phyloP scores from a whole-genome alignment of 2,888 invertebrate species.

The Parnassius mnemosyne region DNA sequence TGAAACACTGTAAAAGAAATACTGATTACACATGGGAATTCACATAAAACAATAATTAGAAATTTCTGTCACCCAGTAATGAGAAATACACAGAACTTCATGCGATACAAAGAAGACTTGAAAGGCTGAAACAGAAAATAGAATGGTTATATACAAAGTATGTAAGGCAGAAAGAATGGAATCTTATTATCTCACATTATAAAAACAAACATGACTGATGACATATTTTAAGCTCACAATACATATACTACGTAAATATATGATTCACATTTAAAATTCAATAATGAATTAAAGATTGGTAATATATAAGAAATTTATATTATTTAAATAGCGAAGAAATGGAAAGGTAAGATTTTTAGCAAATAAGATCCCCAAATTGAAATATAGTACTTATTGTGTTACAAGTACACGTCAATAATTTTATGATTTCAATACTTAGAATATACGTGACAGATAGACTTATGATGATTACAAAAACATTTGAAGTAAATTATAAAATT shows the following conservation, averaged over 20 bases:
- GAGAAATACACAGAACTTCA: slow-evolving; percentile 56
- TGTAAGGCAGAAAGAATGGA: slow-evolving; percentile 18
- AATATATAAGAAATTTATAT: background rate
- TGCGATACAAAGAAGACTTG: slow-evolving; percentile 73
- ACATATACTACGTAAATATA: background rate
- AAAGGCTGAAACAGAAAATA: slow-evolving; percentile 79
- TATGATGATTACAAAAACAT: no score
- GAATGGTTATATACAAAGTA: slow-evolving; percentile 70
- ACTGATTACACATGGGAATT: slow-evolving; percentile 3
- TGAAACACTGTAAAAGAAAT: slow-evolving; percentile 86
- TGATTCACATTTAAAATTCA: background rate
- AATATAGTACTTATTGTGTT: no score
- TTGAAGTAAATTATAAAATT: no score
- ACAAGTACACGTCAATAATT: no score
- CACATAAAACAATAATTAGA: slow-evolving; percentile 8
- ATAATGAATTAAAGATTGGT: background rate
- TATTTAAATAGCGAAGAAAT: background rate
- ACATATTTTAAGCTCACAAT: background rate
- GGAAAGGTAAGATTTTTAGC: background rate
- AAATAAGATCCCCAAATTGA: no score
- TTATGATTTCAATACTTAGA: no score
- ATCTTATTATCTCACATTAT: background rate
- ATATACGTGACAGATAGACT: no score
- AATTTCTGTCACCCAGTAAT: slow-evolving; percentile 47
- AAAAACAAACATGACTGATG: background rate